A percentile compares a stretch with the other conserved stretches of the same genome.
phyloP scores from a whole-genome alignment of 2,888 invertebrate genomes.

The Amphipyra berbera region DNA sequence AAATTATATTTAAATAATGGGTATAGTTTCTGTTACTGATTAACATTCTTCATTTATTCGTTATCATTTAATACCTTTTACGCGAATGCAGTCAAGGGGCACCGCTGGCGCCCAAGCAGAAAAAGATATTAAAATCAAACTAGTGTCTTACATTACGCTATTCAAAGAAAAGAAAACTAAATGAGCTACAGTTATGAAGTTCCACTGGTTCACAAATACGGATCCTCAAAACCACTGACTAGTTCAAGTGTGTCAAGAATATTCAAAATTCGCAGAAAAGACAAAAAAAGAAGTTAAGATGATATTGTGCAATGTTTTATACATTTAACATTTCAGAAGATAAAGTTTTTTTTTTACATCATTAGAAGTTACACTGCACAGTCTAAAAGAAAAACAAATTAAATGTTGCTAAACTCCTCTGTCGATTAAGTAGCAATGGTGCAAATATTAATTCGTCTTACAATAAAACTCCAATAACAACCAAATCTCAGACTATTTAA shows the following conservation, averaged over 20 bases:
- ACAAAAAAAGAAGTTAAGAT: slow-evolving; percentile 44
- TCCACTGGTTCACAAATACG: slow-evolving; percentile 71
- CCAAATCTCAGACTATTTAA: slow-evolving; percentile 76
- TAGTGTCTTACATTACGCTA: slow-evolving; percentile 66
- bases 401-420: slow-evolving; percentile 83
- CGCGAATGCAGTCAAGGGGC: slow-evolving; percentile 49
- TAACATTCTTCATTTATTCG: slow-evolving; percentile 65
- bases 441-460: slow-evolving; percentile 52
- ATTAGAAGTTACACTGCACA: slow-evolving; percentile 58
- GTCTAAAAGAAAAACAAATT: slow-evolving; percentile 61
- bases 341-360: slow-evolving; percentile 35
- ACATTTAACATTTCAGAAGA: slow-evolving; percentile 32
- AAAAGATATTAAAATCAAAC: slow-evolving; percentile 72
- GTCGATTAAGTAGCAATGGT: slow-evolving; percentile 49
- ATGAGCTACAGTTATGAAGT: slow-evolving; percentile 77
- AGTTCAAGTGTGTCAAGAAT: slow-evolving; percentile 74
- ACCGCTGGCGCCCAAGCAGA: slow-evolving; percentile 35
- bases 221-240: slow-evolving; percentile 83
- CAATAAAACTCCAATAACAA: slow-evolving; percentile 67
- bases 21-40: slow-evolving; percentile 65
- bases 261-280: slow-evolving; percentile 50
- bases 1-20: slow-evolving; percentile 45
- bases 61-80: slow-evolving; percentile 73
- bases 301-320: slow-evolving; percentile 61
- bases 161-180: slow-evolving; percentile 69